A percentile compares a stretch with the other conserved stretches of the same genome.
phyloP scores from a whole-genome alignment of 2,797 vertebrate genomes.

The Acipenser transmontanus region DNA sequence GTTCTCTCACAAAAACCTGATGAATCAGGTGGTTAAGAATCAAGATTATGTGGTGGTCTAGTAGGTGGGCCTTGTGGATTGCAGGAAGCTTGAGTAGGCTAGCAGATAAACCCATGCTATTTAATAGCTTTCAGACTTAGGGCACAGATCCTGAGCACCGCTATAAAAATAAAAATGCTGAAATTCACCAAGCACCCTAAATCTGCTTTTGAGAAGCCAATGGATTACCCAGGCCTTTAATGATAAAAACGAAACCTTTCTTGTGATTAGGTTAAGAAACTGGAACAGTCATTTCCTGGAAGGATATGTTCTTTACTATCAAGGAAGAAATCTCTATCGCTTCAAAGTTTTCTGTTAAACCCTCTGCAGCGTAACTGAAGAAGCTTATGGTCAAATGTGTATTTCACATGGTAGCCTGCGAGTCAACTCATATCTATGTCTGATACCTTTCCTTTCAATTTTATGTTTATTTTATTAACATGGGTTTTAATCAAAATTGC shows the following conservation, averaged over 20 bases:
- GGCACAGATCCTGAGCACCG: neutral
- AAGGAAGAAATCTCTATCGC: neutral
- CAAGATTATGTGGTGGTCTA: neutral
- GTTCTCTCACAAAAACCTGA: neutral
- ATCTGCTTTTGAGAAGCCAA: neutral
- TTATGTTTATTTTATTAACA: neutral
- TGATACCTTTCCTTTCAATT: neutral
- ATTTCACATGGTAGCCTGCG: neutral
- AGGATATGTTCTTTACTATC: constrained; percentile 5
- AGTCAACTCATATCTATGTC: neutral
- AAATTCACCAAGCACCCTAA: neutral
- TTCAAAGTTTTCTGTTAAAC: neutral
- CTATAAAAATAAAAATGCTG: neutral
- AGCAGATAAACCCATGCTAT: constrained; percentile 4
- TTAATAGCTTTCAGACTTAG: constrained; percentile 5
- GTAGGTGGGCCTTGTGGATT: neutral
- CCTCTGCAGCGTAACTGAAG: constrained; percentile 9
- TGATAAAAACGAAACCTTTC: neutral
- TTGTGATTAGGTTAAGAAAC: neutral
- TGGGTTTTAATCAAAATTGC: neutral
- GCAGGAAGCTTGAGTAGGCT: neutral
- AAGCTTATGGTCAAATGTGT: neutral
- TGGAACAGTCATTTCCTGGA: constrained; percentile 2
- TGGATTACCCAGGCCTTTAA: neutral
- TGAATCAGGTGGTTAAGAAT: neutral